Percentiles rank a stretch among this genome's conserved stretches.
phyloP scores from a whole-genome alignment of 2,113 vertebrate genomes.

The Neomonachus schauinslandi region DNA sequence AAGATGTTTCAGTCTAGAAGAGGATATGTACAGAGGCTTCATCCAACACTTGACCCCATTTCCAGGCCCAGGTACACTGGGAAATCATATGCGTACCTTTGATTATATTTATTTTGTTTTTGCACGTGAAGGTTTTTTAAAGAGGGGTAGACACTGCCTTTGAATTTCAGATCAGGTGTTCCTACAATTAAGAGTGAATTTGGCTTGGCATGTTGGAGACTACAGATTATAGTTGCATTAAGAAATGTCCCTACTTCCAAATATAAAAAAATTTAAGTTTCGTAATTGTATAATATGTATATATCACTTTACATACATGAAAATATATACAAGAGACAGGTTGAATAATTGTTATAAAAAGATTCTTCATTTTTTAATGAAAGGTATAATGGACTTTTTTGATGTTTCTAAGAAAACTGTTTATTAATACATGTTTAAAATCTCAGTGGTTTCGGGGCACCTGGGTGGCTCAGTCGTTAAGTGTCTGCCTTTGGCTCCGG shows the following conservation, averaged over 20 bases:
- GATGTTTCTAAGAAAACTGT: neutral
- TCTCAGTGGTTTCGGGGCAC: neutral
- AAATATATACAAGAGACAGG: neutral
- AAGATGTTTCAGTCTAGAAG: neutral
- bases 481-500: too few relatives aligned
- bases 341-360: neutral
- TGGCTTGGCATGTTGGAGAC: neutral
- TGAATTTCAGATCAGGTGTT: neutral
- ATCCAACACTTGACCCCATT: neutral
- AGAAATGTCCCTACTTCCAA: neutral
- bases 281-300: neutral
- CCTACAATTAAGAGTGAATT: neutral
- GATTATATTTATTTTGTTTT: neutral
- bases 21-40: neutral
- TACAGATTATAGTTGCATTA: neutral
- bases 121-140: neutral
- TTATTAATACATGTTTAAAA: neutral
- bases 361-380: slow-evolving; percentile 22
- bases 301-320: neutral
- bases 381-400: neutral
- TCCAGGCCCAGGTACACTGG: neutral
- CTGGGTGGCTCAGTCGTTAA: too few relatives aligned
- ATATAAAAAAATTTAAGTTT: neutral
- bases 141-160: neutral
- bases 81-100: neutral